Evolutionary conservation across 2,113 vertebrate species (phyloP).

Genomic region (Cryptomyrus ogoouensis): DNA sequence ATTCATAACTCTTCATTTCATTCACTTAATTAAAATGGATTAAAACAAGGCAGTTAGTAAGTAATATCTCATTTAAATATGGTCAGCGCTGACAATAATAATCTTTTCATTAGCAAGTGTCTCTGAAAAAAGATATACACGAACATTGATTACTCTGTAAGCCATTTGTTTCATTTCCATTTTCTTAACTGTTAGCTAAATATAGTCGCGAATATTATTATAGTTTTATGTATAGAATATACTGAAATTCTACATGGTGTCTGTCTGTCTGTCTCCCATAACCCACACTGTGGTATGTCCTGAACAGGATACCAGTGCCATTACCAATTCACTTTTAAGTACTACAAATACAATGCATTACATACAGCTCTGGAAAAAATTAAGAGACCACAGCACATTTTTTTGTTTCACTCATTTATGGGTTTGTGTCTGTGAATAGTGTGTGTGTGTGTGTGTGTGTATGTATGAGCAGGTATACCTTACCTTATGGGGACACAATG

Average conservation of each 20-base stretch:
- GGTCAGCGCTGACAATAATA: neutral
- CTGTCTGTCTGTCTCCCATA: neutral
- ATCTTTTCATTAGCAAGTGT: neutral
- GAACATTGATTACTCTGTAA: neutral
- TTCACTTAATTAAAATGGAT: neutral
- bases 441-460: too few species aligned
- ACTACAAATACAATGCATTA: neutral
- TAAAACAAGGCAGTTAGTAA: conserved; percentile 2
- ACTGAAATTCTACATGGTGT: neutral
- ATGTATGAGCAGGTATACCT: too few species aligned
- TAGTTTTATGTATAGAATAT: neutral
- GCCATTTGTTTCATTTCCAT: neutral
- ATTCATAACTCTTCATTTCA: neutral
- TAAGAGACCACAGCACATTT: neutral
- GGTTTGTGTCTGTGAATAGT: neutral
- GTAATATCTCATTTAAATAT: neutral
- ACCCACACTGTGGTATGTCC: neutral
- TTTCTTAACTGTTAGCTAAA: neutral
- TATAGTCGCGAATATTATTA: neutral
- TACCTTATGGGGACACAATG: too few species aligned
- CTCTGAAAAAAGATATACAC: neutral
- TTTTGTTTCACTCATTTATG: neutral
- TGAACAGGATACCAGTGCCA: neutral
- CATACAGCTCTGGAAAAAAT: neutral
- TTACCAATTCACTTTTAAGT: neutral